Conservation (phyloP, 2,797 vertebrate species). For the Propithecus perrieri region DNA sequence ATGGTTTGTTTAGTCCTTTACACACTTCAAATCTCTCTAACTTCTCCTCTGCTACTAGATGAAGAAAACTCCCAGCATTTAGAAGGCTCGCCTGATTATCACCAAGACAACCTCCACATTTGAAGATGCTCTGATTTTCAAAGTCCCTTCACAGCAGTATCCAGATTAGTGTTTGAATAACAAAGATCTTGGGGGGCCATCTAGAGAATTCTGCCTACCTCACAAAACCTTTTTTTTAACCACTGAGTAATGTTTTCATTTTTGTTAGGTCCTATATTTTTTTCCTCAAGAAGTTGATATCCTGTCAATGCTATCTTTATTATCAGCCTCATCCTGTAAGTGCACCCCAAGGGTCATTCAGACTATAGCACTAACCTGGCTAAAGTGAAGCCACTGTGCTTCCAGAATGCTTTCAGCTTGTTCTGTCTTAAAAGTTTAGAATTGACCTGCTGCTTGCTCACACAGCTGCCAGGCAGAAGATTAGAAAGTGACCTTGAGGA, state of each 20-base stretch:
- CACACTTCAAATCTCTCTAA: neutral
- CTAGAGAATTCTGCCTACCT: neutral
- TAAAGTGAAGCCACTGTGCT: too few relatives aligned
- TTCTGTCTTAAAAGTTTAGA: too few relatives aligned
- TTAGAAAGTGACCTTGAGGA: too few relatives aligned
- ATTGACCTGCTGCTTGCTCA: too few relatives aligned
- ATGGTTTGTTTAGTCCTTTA: neutral
- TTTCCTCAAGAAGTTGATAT: neutral
- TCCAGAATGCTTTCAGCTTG: too few relatives aligned
- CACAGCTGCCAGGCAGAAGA: too few relatives aligned
- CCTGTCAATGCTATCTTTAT: neutral
- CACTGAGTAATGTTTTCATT: neutral
- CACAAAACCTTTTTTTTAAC: neutral
- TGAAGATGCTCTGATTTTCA: neutral
- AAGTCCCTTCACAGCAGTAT: neutral
- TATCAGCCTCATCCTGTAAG: neutral
- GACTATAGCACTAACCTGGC: too few relatives aligned
- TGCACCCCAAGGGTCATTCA: too few relatives aligned
- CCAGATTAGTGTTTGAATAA: neutral
- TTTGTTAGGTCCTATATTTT: neutral
- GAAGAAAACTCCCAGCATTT: neutral
- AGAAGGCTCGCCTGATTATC: neutral
- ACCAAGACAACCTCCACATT: neutral
- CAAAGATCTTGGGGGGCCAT: neutral
- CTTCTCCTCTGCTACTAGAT: neutral